phyloP scores from a whole-genome alignment of 2,113 vertebrate genomes.

The Nematolebias whitei region DNA sequence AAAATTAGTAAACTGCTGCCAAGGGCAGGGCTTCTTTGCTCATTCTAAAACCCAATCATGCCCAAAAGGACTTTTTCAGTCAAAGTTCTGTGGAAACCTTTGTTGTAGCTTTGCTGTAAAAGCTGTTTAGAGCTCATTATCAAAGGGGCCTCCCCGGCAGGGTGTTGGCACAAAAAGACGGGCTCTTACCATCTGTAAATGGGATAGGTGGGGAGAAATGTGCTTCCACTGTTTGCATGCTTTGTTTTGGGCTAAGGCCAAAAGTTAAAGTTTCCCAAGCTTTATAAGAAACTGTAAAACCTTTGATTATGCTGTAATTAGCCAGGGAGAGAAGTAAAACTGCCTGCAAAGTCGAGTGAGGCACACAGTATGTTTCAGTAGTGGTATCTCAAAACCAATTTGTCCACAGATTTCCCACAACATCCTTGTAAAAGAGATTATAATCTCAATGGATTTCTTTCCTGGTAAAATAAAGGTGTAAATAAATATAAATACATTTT shows the following conservation, averaged over 20 bases:
- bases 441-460: too few species aligned
- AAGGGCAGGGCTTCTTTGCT: conserved; percentile 48
- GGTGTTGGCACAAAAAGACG: conserved; percentile 62
- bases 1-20: conserved; percentile 54
- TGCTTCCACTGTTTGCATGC: conserved; percentile 51
- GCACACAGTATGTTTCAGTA: conserved; percentile 25
- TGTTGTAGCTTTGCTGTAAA: conserved; percentile 73
- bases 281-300: conserved; percentile 54
- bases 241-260: conserved; percentile 50
- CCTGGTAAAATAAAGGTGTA: too few species aligned
- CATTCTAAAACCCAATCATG: conserved; percentile 23
- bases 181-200: conserved; percentile 60
- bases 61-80: conserved; percentile 61
- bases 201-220: conserved; percentile 8
- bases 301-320: conserved; percentile 40
- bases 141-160: conserved; percentile 68
- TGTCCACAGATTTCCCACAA: too few species aligned
- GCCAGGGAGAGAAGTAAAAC: conserved; percentile 39
- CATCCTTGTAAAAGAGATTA: too few species aligned
- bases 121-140: conserved; percentile 65
- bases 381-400: conserved; percentile 28
- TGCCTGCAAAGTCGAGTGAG: conserved; percentile 28
- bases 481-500: too few species aligned
- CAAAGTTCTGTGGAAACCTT: conserved; percentile 70
- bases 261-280: conserved; percentile 54